A percentile compares a stretch with the other conserved stretches of the same genome.
Conservation (phyloP, 2,797 vertebrate genomes). For the Gambelia wislizenii region DNA sequence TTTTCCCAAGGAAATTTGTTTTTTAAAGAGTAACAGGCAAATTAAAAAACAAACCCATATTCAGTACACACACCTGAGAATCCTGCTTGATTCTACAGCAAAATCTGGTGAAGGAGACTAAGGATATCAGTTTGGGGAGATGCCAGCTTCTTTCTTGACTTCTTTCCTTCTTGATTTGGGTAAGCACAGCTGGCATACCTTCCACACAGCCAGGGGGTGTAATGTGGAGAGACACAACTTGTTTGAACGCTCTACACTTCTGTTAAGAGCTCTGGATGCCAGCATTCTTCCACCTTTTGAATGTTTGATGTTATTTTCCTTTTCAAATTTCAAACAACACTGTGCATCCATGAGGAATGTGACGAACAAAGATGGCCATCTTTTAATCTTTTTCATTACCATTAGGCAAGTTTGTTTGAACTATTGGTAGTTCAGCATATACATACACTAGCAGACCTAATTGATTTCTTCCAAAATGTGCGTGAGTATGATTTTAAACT, state of each 20-base stretch:
- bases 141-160: too few relatives aligned
- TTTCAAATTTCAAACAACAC: neutral
- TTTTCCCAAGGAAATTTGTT: neutral
- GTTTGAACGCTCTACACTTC: neutral
- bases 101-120: neutral
- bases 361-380: neutral
- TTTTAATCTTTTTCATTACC: neutral
- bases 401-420: neutral
- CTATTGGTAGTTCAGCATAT: neutral
- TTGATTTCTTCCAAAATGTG: too few relatives aligned
- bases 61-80: neutral
- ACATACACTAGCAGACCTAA: too few relatives aligned
- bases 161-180: neutral
- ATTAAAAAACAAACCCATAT: neutral
- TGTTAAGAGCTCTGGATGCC: neutral
- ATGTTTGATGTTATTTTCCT: neutral
- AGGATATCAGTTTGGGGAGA: neutral
- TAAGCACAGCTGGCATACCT: neutral
- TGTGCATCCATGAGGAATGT: neutral
- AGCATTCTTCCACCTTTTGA: neutral
- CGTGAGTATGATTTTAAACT: too few relatives aligned
- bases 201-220: neutral
- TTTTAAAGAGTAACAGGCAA: slow-evolving; percentile 22
- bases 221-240: too few relatives aligned
- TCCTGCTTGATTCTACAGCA: neutral